Percentiles rank a stretch among this genome's conserved stretches.
These are phyloP conservation scores for Desmodus rotundus DNA, from an alignment of 2,113 vertebrate genomes.

Conservation along the genomic window DNA sequence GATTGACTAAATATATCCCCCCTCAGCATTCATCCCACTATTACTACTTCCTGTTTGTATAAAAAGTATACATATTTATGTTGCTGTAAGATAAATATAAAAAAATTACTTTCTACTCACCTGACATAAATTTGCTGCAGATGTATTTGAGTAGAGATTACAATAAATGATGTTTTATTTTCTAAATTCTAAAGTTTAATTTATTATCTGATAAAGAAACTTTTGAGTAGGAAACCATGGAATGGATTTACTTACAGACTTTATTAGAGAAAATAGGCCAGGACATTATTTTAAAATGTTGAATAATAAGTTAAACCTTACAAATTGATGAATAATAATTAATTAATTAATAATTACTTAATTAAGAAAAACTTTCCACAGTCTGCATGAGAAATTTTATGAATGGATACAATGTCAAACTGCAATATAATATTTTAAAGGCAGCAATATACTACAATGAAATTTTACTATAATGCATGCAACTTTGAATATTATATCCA, in stretches of 20 bases:
- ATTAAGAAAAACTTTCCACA: not conserved
- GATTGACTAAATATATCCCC: slow-evolving; percentile 10
- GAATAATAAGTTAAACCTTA: not conserved
- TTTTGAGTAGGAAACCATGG: not conserved
- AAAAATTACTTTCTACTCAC: not conserved
- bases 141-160: not conserved
- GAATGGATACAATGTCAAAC: not conserved
- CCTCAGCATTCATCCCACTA: not conserved
- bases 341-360: not conserved
- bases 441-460: not conserved
- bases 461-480: not conserved
- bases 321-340: not conserved
- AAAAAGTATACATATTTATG: not conserved
- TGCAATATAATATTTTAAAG: not conserved
- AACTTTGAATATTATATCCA: not conserved
- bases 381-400: not conserved
- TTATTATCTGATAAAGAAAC: not conserved
- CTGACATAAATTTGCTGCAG: not conserved
- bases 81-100: not conserved
- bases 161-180: slow-evolving; percentile 11
- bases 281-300: not conserved
- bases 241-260: not conserved
- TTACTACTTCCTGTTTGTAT: not conserved
- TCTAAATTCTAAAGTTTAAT: slow-evolving; percentile 19
- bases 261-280: not conserved